Percentiles rank a stretch among this genome's conserved stretches.
Conservation (phyloP, 2,797 vertebrate species). For the Hirundo rustica region DNA sequence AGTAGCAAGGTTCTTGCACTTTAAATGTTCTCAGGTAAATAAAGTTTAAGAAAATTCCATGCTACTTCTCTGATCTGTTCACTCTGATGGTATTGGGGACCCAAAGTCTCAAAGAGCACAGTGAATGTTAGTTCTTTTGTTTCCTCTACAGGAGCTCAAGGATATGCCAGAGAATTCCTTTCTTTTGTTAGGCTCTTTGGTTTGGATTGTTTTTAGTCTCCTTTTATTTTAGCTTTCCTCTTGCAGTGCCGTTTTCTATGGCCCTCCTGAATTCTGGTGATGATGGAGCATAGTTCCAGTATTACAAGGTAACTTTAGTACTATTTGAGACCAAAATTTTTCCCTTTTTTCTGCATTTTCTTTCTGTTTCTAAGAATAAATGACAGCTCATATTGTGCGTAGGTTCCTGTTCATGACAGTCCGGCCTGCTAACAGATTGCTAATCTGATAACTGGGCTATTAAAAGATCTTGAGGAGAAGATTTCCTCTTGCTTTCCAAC, state of each 20-base stretch:
- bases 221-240: background rate
- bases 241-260: background rate
- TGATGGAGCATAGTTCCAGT: background rate
- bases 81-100: background rate
- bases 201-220: background rate
- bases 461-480: slow-evolving; percentile 60
- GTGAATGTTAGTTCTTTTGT: background rate
- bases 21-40: background rate
- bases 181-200: background rate
- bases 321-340: background rate
- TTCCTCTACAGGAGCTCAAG: background rate
- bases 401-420: slow-evolving; percentile 68
- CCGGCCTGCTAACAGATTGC: slow-evolving; percentile 71
- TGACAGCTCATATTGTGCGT: slow-evolving; percentile 70
- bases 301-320: background rate
- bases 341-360: background rate
- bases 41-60: background rate
- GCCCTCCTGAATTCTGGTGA: background rate
- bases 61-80: background rate
- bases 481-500: slow-evolving; percentile 54
- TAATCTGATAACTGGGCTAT: slow-evolving; percentile 71
- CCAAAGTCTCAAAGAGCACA: background rate
- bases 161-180: background rate
- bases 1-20: background rate
- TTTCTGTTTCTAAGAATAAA: slow-evolving; percentile 67